Evolutionary conservation across 2,888 invertebrate genomes (phyloP), one percentile per base, ranked within the genome.

Genomic region (Linnaemya tessellans): DNA sequence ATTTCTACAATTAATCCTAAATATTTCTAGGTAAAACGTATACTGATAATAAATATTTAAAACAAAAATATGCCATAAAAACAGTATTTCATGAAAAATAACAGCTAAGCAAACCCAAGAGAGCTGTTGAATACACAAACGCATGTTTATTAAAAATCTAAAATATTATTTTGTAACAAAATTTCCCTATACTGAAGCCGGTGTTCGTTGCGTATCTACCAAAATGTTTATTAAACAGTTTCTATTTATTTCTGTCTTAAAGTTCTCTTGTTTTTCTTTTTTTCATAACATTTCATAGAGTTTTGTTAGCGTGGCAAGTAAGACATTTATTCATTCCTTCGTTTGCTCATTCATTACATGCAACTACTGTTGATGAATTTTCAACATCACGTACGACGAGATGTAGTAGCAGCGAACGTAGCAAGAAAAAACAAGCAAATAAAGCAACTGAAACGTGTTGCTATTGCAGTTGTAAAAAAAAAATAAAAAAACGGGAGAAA

Each of bases 351-450:
- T 74, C 74, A 74, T 62, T 74, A 60, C 67, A 74, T 60, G 49
- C 68, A 74, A 68, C 80, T 80, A 75, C 62, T 68, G 87, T 88
- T 90, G 91, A 90, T 90, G 90, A 90, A 90, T 90, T 89, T 89
- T 88, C 89, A 89, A 89, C 90, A 89, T 90, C 90, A 91, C 91
- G 90, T 90, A 90, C 89, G 85, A 78, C 84, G 87, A 88, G 88
- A 88, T 64, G 51, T 64, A 41, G 54, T 35, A 67, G 67, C 49
- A 67, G 67, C 49, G 60, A 68, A 58, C 58, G 18, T 18, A n/a
- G 25, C n/a, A 73, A 65, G 56, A n/a, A 51, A 51, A 2, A 51
- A 51, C 20, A 51, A 51, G 20, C 7, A 20, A 58, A 80, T 56
- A 71, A 46, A 64, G 89, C 89, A 89, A 89, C 88, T 68, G 35